Base-by-base conservation (phyloP, 2,888 invertebrate genomes). In the Drosophila robusta region DNA sequence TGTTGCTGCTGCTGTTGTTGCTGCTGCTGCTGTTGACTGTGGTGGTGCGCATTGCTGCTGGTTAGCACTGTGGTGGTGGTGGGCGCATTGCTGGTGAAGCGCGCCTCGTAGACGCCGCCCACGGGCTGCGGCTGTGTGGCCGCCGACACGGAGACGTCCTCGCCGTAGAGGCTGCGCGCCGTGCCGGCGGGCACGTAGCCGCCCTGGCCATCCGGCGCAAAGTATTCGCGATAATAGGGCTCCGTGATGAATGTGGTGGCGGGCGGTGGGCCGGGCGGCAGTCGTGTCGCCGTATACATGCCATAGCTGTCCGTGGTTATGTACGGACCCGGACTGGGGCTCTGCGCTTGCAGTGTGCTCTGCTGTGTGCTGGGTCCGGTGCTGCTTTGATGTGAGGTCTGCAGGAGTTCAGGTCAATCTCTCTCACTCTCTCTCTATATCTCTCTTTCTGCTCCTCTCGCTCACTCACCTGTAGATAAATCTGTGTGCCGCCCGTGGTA, bases 171-270 rank as follows among this genome's bases (percentile, higher is more conserved):
- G 34, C 91, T 88, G 34, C 92, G 90, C 38, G 75, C 75, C 0
- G 91, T 80, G 57, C 91, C 87, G 58, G 92, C 87, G 47, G 92
- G 91, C 22, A 91, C 91, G 70, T 92, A 92, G 61, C 92, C 91
- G 55, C 91, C 92, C 45, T 91, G 90, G 51, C 94, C 93, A 41
- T 93, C 93, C 70, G 95, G 94, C 56, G 95, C 94, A 92, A 96
- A 96, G 92, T 96, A 96, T 92, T 96, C 96, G 29, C 93, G 89
- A 92, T 96, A 95, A 93, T 97, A 96, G 72, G 95, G 95, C 90
- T 96, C 96, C 80, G 95, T 93, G 76, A 95, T 93, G 91, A 95
- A 95, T 72, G 95, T 93, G 49, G 95, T 90, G 44, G 91, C 89
- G 65, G 90, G 81, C 65, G 90, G 90, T 52, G 91, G 91, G 49